A percentile compares a stretch with the other conserved stretches of the same genome.
phyloP scores from a whole-genome alignment of 2,797 vertebrate genomes.

The Dallia pectoralis region DNA sequence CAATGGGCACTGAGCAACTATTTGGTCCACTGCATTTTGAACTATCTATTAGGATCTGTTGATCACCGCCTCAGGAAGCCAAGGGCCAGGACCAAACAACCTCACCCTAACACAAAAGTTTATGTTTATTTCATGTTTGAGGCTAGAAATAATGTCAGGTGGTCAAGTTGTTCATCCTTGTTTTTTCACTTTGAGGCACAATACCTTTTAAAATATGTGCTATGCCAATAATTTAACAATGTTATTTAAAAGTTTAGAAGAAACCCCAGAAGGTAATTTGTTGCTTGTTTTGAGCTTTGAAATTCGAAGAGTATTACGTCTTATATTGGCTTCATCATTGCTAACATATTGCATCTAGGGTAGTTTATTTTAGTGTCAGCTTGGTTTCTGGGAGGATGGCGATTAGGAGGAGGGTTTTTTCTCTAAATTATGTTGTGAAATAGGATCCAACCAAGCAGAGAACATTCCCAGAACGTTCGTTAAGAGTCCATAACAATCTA shows the following conservation, averaged over 20 bases:
- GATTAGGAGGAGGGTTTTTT: slow-evolving; percentile 3
- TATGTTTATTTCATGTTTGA: not conserved
- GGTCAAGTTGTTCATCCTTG: too few relatives aligned
- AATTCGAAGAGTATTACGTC: too few relatives aligned
- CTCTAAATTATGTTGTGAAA: slow-evolving; percentile 10
- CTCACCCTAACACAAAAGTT: not conserved
- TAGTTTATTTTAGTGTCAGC: not conserved
- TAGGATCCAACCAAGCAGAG: not conserved
- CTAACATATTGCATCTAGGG: not conserved
- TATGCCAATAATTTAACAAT: not conserved
- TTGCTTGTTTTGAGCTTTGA: too few relatives aligned
- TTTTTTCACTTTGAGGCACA: not conserved
- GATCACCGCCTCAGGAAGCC: slow-evolving; percentile 22
- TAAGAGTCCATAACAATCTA: too few relatives aligned
- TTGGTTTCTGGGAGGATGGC: not conserved
- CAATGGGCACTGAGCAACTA: slow-evolving; percentile 65
- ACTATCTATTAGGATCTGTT: slow-evolving; percentile 55
- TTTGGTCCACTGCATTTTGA: slow-evolving; percentile 43
- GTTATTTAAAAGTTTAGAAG: not conserved
- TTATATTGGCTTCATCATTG: not conserved
- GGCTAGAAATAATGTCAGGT: not conserved
- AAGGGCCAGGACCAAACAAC: slow-evolving; percentile 28
- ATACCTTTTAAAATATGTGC: not conserved
- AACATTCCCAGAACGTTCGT: too few relatives aligned
- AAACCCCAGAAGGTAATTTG: not conserved